A percentile compares a stretch with the other conserved stretches of the same genome.
These are phyloP conservation scores for Sitta europaea DNA, from an alignment of 2,113 vertebrate species.

Conservation along the genomic window DNA sequence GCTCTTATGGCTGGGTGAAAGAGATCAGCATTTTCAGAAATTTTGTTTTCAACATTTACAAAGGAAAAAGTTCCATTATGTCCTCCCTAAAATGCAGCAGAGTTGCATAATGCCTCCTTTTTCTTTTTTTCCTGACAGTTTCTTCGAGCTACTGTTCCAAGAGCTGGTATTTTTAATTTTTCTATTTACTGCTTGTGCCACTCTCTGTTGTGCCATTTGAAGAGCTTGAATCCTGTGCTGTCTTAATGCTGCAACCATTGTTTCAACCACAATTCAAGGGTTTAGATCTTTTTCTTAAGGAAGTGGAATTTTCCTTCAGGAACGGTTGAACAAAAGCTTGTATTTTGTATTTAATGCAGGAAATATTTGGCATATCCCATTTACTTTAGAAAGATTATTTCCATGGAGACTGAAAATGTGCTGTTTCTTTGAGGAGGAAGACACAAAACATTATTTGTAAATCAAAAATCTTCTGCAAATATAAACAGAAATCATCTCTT, in stretches of 20 bases:
- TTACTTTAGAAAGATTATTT: neutral
- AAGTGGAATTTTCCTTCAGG: neutral
- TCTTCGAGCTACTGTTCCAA: neutral
- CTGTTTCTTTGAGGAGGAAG: neutral
- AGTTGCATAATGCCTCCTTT: neutral
- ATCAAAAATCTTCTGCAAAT: neutral
- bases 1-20: neutral
- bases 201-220: neutral
- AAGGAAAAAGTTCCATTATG: neutral
- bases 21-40: neutral
- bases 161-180: neutral
- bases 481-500: neutral
- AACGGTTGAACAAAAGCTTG: neutral
- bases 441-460: neutral
- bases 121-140: neutral
- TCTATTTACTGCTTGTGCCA: neutral
- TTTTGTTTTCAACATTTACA: neutral
- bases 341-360: neutral
- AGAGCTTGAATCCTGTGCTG: neutral
- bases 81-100: neutral
- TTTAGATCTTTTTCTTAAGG: neutral
- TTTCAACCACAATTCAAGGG: neutral
- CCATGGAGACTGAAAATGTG: neutral
- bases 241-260: neutral
- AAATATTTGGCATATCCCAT: neutral